Conservation (phyloP, 1,140 invertebrate species). For the Drosophila simulans region DNA sequence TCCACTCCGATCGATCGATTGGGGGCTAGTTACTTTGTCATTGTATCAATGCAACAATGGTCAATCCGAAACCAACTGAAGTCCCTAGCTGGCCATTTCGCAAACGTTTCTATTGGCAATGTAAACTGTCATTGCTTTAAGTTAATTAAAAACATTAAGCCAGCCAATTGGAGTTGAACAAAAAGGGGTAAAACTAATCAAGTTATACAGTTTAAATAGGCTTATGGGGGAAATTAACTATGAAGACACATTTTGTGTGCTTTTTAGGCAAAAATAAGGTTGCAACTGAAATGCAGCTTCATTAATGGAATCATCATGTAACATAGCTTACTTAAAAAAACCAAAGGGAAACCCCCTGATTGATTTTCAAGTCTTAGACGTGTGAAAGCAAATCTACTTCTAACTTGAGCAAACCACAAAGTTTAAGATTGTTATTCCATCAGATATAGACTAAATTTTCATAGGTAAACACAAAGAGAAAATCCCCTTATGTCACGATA, state of each 20-base stretch:
- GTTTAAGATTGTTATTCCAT: background rate
- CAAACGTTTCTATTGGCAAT: conserved; percentile 42
- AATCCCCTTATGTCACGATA: conserved; percentile 21
- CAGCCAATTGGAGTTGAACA: conserved; percentile 5
- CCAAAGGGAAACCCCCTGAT: conserved; percentile 5
- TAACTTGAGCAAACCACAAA: background rate
- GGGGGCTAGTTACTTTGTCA: conserved; percentile 25
- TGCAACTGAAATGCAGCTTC: background rate
- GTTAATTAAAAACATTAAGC: conserved; percentile 57
- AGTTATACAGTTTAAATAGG: background rate
- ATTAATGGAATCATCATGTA: background rate
- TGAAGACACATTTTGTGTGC: background rate
- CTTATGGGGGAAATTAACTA: background rate
- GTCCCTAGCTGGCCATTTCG: conserved; percentile 52
- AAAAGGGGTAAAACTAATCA: conserved; percentile 10
- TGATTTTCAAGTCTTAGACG: background rate
- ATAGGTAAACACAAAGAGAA: background rate
- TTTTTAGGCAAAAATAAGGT: background rate
- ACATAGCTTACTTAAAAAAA: conserved; percentile 6
- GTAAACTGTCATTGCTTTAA: conserved; percentile 57
- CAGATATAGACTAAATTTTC: background rate
- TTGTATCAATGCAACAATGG: conserved; percentile 46
- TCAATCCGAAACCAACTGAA: background rate
- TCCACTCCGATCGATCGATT: conserved; percentile 29
- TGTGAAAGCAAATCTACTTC: conserved; percentile 1